Conservation (phyloP, 2,888 invertebrate genomes). For the Leucoma salicis region DNA sequence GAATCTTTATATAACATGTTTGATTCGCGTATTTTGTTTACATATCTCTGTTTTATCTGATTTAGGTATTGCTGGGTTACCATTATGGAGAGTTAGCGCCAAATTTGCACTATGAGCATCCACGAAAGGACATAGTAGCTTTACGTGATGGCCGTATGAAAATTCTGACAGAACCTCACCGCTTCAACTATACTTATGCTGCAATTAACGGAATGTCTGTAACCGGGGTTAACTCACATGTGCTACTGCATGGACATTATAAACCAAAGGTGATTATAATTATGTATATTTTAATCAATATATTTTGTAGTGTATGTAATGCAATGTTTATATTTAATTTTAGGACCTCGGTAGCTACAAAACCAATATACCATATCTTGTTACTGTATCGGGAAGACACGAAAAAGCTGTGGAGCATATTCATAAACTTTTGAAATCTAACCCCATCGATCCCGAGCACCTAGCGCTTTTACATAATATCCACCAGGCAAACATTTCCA, state of each 20-base stretch:
- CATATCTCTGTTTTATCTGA: background rate
- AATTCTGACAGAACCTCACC: conserved; percentile 81
- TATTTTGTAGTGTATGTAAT: too few relatives aligned
- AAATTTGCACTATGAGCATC: conserved; percentile 85
- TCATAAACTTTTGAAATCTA: conserved; percentile 49
- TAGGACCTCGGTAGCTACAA: conserved; percentile 52
- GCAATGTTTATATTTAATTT: too few relatives aligned
- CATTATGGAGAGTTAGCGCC: conserved; percentile 85
- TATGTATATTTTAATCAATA: background rate
- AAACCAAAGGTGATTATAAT: conserved; percentile 50
- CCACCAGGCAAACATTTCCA: conserved; percentile 46
- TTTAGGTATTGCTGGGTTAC: conserved; percentile 83
- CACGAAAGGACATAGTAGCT: conserved; percentile 76
- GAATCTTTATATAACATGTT: too few relatives aligned
- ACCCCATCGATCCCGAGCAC: conserved; percentile 59
- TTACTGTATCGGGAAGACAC: conserved; percentile 55
- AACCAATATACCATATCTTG: conserved; percentile 50
- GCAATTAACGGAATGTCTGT: conserved; percentile 60
- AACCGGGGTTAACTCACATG: conserved; percentile 58
- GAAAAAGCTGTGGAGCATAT: conserved; percentile 46
- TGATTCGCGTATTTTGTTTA: background rate
- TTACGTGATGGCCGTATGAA: conserved; percentile 75
- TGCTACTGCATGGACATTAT: conserved; percentile 53
- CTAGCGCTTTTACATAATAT: conserved; percentile 59
- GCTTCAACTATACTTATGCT: conserved; percentile 75